Evolutionary conservation across 2,888 invertebrate species (phyloP).

Genomic region (Pristionchus fissidentatus): DNA sequence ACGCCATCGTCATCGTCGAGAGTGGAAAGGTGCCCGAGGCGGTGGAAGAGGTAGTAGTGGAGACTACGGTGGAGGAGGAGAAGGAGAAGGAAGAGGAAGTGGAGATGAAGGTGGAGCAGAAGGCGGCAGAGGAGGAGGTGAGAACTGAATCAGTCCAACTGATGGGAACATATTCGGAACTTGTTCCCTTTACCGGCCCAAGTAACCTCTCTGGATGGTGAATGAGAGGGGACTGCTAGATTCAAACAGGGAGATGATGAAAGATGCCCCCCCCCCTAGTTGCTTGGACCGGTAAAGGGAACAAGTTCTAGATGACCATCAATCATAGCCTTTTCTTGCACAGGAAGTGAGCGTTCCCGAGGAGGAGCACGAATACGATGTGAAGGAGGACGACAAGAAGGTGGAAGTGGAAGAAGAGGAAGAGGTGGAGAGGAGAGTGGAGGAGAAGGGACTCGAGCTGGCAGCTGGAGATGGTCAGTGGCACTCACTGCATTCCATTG

Average conservation of each 20-base stretch:
- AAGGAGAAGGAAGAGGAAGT: background rate
- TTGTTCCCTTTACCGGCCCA: background rate
- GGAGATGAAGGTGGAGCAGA: background rate
- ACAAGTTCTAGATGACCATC: background rate
- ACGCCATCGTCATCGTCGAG: background rate
- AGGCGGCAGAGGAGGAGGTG: background rate
- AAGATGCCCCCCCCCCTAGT: too few relatives aligned
- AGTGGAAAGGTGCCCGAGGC: background rate
- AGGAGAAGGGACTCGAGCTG: background rate
- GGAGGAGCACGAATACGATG: background rate
- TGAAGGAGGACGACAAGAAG: background rate
- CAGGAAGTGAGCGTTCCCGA: background rate
- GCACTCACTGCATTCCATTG: too few relatives aligned
- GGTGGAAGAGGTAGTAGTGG: background rate
- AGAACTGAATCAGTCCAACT: too few relatives aligned
- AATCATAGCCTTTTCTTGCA: background rate
- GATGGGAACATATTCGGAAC: background rate
- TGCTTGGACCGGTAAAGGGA: background rate
- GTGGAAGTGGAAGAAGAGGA: background rate
- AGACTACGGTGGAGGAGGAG: background rate
- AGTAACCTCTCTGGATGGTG: too few relatives aligned
- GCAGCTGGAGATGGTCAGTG: constrained; percentile 28
- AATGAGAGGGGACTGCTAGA: too few relatives aligned
- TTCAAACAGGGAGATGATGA: too few relatives aligned
- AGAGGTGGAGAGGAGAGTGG: background rate